Conservation (phyloP, 2,113 vertebrate species). For the Protobothrops mucrosquamatus region DNA sequence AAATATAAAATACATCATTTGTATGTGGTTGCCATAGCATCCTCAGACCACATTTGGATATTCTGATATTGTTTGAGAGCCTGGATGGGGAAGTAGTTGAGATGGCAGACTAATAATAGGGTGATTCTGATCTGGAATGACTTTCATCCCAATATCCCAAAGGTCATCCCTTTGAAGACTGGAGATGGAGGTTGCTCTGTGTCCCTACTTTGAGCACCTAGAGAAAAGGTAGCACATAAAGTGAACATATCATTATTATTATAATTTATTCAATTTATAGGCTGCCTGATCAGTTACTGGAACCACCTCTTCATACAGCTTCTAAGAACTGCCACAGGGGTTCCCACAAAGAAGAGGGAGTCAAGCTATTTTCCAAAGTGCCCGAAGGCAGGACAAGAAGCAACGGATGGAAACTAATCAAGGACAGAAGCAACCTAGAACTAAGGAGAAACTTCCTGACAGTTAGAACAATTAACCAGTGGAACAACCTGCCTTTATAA, state of each 20-base stretch:
- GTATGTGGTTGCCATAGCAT: background rate
- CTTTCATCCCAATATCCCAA: background rate
- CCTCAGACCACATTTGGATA: background rate
- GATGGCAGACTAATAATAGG: background rate
- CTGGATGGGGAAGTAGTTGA: background rate
- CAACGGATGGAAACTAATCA: no score
- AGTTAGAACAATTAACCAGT: no score
- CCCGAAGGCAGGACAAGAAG: no score
- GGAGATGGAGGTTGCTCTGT: background rate
- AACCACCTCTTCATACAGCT: background rate
- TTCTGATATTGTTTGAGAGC: background rate
- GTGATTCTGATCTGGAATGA: background rate
- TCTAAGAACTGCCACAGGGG: background rate
- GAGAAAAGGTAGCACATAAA: background rate
- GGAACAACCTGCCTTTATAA: no score
- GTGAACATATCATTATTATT: background rate
- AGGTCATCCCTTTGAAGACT: background rate
- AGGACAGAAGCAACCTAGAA: no score
- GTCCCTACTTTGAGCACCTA: background rate
- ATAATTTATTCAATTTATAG: background rate
- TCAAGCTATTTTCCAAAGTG: no score
- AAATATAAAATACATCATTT: background rate
- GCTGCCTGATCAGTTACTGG: background rate
- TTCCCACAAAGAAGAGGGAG: no score
- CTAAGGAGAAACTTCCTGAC: no score